Base-by-base conservation (phyloP, 2,113 vertebrate species). In the Sylvietta virens region DNA sequence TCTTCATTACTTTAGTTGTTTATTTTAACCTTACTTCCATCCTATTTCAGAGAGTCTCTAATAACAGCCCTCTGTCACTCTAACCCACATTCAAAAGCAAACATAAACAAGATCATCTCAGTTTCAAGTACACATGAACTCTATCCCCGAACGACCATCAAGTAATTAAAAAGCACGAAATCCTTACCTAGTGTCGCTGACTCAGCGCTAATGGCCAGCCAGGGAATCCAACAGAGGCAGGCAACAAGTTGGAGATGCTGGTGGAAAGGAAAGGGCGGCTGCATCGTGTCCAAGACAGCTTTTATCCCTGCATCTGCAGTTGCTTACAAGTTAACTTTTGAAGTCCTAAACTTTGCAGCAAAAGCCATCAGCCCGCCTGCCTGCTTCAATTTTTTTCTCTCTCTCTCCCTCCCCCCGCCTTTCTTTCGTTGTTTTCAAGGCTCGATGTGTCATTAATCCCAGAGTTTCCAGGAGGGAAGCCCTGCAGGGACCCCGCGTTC, bases 141-240 rank as follows among this genome's bases (percentile, higher is more conserved):
- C 69, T 7, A 6, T 57, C 44, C 72, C 90, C 45, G 30, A 58
- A 57, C 31, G 7, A 74, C 53, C 77, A 39, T 44, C 67, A 80
- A 77, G 73, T 39, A 86, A 94, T 90, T 87, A 58, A 95, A 93
- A 95, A 94, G 54, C 60, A 51, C 76, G 76, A 77, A 90, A 89
- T 90, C 84, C 97, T 97, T 97, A 96, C 96, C 97, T 78, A 93
- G 17, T 40, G 71, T 64, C 11, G 56, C 71, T 78, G 95, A 53
- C 64, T 81, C 83, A 28, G 66, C 35, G 50, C 64, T 92, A 44
- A 86, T 31, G 81, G 82, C 73, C 89, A 95, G 57, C 67, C 74
- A 54, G 50, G 62, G 90, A 69, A 90, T 96, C 94, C 94, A 95
- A 33, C 57, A 79, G 57, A 97, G 64, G 78, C 1, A 91, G 81